Conservation (phyloP, 1,140 invertebrate species). For the Bombyx mandarina region DNA sequence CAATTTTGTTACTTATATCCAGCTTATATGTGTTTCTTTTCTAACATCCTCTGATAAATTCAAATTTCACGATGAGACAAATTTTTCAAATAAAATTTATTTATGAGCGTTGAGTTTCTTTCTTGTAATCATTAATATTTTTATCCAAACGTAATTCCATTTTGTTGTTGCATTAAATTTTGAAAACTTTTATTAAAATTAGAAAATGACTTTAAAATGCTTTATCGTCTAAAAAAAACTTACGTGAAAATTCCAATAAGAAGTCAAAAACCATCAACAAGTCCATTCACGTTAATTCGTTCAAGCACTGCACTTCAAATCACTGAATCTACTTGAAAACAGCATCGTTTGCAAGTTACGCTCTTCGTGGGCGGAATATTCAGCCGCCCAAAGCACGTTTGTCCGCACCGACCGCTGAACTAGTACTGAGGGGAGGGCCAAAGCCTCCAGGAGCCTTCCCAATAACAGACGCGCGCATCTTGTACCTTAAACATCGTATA, state of each 20-base stretch:
- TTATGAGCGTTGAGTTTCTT: no score
- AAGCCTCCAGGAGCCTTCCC: slow-evolving; percentile 31
- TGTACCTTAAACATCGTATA: slow-evolving; percentile 38
- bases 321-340: slow-evolving; percentile 27
- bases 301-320: slow-evolving; percentile 38
- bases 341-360: slow-evolving; percentile 15
- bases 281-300: slow-evolving; percentile 40
- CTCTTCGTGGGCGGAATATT: slow-evolving; percentile 27
- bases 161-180: no score
- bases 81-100: no score
- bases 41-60: no score
- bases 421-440: slow-evolving; percentile 57
- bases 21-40: no score
- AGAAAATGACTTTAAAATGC: no score
- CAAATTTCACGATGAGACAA: no score
- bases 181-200: no score
- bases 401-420: slow-evolving; percentile 21
- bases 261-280: slow-evolving; percentile 11
- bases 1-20: no score
- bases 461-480: slow-evolving; percentile 58
- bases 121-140: no score
- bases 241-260: slow-evolving; percentile 33
- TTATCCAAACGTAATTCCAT: no score
- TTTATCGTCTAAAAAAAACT: slow-evolving; percentile 11
- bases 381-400: slow-evolving; percentile 31